Conservation (phyloP, 2,113 vertebrate species). For the Gasterosteus aculeatus region DNA sequence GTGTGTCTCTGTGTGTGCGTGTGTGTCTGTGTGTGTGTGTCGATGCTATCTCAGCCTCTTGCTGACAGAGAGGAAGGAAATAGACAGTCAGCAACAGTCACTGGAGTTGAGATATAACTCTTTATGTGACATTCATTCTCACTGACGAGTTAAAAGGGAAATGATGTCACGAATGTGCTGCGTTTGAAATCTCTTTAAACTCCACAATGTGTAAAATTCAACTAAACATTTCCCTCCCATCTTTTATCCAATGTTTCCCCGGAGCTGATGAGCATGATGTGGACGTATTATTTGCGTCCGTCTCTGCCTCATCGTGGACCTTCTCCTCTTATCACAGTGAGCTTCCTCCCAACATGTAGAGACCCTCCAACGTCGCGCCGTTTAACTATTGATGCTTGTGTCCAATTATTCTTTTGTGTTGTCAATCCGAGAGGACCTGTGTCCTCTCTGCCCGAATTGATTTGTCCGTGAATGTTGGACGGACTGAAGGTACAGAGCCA, state of each 20-base stretch:
- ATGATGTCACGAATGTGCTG: not conserved
- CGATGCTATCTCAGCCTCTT: conserved; percentile 52
- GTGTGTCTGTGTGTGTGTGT: conserved; percentile 17
- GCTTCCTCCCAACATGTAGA: conserved; percentile 36
- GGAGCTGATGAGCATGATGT: not conserved
- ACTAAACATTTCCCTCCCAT: not conserved
- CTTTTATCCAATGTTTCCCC: no score
- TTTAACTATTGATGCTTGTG: not conserved
- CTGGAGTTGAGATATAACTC: not conserved
- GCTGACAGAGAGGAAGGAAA: conserved; percentile 52
- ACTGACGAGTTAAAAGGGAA: not conserved
- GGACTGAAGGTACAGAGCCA: conserved; percentile 49
- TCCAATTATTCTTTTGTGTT: not conserved
- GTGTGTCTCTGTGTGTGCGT: conserved; percentile 4
- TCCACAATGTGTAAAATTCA: not conserved
- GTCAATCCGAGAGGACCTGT: not conserved
- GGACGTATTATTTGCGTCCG: not conserved
- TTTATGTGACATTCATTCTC: not conserved
- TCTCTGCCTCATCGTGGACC: not conserved
- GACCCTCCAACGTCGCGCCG: conserved; percentile 32
- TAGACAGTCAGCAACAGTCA: conserved; percentile 27
- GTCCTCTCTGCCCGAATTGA: conserved; percentile 1
- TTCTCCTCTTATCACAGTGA: not conserved
- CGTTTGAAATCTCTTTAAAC: not conserved
- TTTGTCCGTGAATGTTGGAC: conserved; percentile 17